These are phyloP conservation scores for Melopsittacus undulatus DNA, from an alignment of 2,797 vertebrate genomes.

Conservation along the genomic window DNA sequence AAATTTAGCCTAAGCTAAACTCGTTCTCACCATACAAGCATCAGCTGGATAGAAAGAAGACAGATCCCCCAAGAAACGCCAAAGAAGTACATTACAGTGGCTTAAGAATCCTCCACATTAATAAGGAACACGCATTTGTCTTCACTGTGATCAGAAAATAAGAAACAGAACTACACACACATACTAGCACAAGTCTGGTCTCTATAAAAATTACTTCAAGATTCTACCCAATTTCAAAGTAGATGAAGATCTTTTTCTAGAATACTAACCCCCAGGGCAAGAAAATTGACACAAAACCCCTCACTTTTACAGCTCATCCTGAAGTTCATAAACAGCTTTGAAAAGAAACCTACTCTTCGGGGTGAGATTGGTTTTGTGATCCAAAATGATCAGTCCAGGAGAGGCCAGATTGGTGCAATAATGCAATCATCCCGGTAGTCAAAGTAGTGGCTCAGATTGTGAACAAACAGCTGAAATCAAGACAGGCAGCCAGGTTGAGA, in stretches of 20 bases:
- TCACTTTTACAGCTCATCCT: neutral
- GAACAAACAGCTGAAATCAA: neutral
- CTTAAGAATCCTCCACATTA: neutral
- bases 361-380: neutral
- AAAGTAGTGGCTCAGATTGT: neutral
- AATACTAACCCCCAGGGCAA: neutral
- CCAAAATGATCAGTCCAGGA: neutral
- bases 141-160: neutral
- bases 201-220: neutral
- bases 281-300: neutral
- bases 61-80: neutral
- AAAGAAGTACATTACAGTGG: neutral
- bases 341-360: neutral
- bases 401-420: neutral
- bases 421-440: neutral
- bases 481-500: neutral
- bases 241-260: neutral
- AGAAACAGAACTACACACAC: neutral
- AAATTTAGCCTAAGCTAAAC: neutral
- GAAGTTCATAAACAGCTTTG: neutral
- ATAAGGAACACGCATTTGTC: neutral
- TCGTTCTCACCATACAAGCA: neutral
- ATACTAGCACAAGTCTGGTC: neutral
- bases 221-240: neutral
- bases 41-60: neutral